phyloP scores from a whole-genome alignment of 2,797 vertebrate genomes.

The Epinephelus coioides region DNA sequence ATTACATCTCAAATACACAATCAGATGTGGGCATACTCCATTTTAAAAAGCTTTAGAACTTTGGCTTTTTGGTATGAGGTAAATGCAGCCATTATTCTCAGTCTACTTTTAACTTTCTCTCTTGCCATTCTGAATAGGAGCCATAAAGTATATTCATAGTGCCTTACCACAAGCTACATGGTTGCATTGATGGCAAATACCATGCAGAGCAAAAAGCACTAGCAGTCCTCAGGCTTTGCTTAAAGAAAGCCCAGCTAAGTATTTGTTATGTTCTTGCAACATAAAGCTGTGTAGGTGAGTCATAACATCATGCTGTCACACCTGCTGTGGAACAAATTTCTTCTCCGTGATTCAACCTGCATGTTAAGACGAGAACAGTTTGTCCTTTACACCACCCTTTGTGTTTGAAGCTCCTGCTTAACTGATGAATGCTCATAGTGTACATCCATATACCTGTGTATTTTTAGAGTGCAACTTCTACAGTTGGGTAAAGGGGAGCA shows the following conservation, averaged over 20 bases:
- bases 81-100: neutral
- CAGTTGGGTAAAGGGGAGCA: constrained; percentile 18
- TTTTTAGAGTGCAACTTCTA: constrained; percentile 5
- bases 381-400: constrained; percentile 21
- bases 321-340: constrained; percentile 13
- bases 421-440: neutral
- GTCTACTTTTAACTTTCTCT: neutral
- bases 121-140: constrained; percentile 14
- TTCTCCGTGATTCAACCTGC: constrained; percentile 17
- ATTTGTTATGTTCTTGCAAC: neutral
- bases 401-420: neutral
- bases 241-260: neutral
- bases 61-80: neutral
- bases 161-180: neutral
- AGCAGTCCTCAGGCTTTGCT: neutral
- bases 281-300: constrained; percentile 17
- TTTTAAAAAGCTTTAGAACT: neutral
- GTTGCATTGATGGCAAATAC: neutral
- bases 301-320: neutral
- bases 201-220: neutral
- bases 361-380: neutral
- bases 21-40: neutral
- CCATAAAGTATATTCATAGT: constrained; percentile 40
- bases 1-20: neutral
- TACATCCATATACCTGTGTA: neutral